phyloP scores from a whole-genome alignment of 2,113 vertebrate genomes.

The Cynocephalus volans region DNA sequence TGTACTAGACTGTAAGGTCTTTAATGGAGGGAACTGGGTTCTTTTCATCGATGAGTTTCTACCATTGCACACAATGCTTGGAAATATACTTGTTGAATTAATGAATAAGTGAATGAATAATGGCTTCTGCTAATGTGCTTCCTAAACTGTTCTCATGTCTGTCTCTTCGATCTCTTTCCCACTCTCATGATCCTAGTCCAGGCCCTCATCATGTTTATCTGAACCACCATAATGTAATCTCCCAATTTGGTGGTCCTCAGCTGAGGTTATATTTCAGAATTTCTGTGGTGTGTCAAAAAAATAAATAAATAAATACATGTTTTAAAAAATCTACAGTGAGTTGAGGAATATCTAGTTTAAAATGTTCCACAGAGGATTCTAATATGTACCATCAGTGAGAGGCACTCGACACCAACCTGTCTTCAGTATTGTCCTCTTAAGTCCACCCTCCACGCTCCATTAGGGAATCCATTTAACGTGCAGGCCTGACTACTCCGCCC shows the following conservation, averaged over 20 bases:
- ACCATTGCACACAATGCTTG: not conserved
- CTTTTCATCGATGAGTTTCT: conserved; percentile 19
- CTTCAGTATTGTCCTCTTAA: conserved; percentile 18
- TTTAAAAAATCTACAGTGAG: not conserved
- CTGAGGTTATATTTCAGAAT: conserved; percentile 27
- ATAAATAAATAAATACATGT: not conserved
- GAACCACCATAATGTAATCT: not conserved
- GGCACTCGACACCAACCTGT: not conserved
- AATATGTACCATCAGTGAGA: not conserved
- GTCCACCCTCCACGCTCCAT: not conserved
- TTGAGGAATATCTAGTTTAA: conserved; percentile 40
- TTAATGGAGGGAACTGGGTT: not conserved
- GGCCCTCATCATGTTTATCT: not conserved
- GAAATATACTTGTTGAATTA: not conserved
- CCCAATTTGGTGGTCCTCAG: not conserved
- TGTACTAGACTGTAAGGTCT: not conserved
- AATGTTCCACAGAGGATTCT: conserved; percentile 43
- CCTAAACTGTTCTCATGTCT: not conserved
- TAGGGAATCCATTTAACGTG: not conserved
- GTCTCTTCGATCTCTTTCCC: not conserved
- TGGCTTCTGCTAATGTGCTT: not conserved
- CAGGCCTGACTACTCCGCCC: not conserved
- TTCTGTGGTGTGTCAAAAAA: not conserved
- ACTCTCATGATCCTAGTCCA: not conserved
- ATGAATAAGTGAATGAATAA: not conserved